Evolutionary conservation across 2,113 vertebrate genomes (phyloP).

Genomic region (Tyto alba): DNA sequence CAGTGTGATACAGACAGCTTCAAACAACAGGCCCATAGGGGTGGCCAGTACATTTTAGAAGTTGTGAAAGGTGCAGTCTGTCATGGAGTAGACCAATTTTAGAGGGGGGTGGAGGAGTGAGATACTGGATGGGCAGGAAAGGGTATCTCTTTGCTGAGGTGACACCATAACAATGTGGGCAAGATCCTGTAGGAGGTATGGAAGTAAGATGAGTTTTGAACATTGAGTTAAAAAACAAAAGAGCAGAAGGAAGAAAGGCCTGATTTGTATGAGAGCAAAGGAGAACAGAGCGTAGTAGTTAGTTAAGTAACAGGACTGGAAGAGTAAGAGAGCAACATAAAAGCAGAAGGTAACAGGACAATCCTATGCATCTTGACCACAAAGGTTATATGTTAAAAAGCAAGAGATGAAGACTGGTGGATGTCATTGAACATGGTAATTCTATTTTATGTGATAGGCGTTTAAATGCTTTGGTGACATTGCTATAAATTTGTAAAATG

Average conservation of each 20-base stretch:
- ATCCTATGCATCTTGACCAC: background rate
- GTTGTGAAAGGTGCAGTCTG: background rate
- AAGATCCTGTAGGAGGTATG: background rate
- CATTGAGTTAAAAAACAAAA: rapidly evolving
- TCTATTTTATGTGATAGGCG: background rate
- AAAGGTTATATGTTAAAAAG: background rate
- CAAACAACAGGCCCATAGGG: background rate
- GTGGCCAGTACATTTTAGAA: background rate
- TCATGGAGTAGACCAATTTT: background rate
- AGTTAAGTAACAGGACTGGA: background rate
- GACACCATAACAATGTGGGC: no score
- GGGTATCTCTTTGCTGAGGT: background rate
- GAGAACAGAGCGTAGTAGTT: background rate
- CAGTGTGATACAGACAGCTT: background rate
- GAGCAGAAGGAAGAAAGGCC: background rate
- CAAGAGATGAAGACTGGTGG: background rate
- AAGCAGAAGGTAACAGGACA: background rate
- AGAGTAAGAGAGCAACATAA: background rate
- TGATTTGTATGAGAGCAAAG: background rate
- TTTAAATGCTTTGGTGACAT: background rate
- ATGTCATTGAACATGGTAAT: background rate
- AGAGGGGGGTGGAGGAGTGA: background rate
- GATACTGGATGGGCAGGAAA: background rate
- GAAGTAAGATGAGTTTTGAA: background rate
- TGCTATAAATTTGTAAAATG: background rate